Base-by-base conservation (phyloP, 2,888 invertebrate genomes). In the Nomada fucata region DNA sequence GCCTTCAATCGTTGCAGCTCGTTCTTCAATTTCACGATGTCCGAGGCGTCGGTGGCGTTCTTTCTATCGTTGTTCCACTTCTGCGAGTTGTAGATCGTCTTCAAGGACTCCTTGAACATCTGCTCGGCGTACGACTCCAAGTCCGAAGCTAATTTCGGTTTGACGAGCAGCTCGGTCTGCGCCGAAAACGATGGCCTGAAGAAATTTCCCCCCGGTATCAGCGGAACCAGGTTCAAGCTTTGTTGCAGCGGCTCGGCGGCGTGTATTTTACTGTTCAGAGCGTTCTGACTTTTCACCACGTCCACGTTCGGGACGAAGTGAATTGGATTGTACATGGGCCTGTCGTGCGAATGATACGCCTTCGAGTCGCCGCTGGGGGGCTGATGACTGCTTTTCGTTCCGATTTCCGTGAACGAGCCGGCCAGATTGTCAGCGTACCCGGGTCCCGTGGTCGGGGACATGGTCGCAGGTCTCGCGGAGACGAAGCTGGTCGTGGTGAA, bases 91-190 rank as follows among this genome's bases (percentile, higher is more conserved):
- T 94, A 93, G 26, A 93, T 93, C 0, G 94, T 93, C 79, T 90
- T 92, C 64, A 93, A 64, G 1, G 94, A 94, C 76, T 94, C 93
- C 52, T 91, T 93, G 74, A 94, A 90, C 93, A 94, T 93, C 64
- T 94, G 93, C 69, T 93, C 92, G 0, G 93, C 94, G 76, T 93
- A 93, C 9, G 91, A 92, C 42, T 92, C 92, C 13, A 93, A 79
- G 47, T 94, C 93, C 0, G 90, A 89, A 26, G 85, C 88, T 11
- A 93, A 73, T 44, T 93, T 92, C 2, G 92, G 92, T 29, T 93
- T 93, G 0, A 84, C 85, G 0, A 88, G 36, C 2, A 92, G 79
- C 20, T 93, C 92, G 23, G 73, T 84, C 61, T 92, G 91, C 3
- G 90, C 88, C 1, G 80, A 57, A 29, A 75, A 84, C 1, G 91